These are phyloP conservation scores for Leucoma salicis DNA, from an alignment of 2,888 invertebrate species.

Conservation along the genomic window DNA sequence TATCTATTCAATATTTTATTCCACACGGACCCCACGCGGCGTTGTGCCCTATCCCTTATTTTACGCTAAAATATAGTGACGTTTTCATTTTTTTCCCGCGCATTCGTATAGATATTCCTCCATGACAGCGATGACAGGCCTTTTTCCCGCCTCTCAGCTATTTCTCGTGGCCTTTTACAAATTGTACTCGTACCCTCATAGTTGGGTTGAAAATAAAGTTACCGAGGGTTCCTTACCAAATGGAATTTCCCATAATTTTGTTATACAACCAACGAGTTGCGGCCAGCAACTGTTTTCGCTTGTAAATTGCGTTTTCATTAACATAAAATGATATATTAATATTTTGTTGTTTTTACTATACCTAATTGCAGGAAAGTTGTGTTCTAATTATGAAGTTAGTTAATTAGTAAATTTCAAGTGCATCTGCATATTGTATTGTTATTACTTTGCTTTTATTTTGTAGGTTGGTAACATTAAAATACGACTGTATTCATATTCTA, in stretches of 20 bases:
- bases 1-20: too few relatives aligned
- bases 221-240: constrained; percentile 65
- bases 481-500: too few relatives aligned
- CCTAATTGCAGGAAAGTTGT: constrained; percentile 28
- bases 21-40: constrained; percentile 10
- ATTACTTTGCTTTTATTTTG: too few relatives aligned
- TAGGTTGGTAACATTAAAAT: too few relatives aligned
- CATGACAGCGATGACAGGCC: constrained; percentile 74
- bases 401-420: constrained; percentile 40
- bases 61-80: constrained; percentile 69
- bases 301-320: constrained; percentile 38
- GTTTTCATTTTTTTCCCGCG: constrained; percentile 58
- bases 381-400: constrained; percentile 44
- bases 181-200: constrained; percentile 67
- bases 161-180: constrained; percentile 72
- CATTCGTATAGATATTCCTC: constrained; percentile 63
- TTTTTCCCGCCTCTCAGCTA: constrained; percentile 72
- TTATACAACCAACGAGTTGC: constrained; percentile 63
- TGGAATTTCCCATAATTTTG: constrained; percentile 73
- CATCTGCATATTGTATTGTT: too few relatives aligned
- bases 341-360: constrained; percentile 33
- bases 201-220: constrained; percentile 65
- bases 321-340: constrained; percentile 34
- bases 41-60: constrained; percentile 37
- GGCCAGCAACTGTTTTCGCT: constrained; percentile 58